Evolutionary conservation across 2,888 invertebrate genomes (phyloP).

Genomic region (Adineta ricciae): DNA sequence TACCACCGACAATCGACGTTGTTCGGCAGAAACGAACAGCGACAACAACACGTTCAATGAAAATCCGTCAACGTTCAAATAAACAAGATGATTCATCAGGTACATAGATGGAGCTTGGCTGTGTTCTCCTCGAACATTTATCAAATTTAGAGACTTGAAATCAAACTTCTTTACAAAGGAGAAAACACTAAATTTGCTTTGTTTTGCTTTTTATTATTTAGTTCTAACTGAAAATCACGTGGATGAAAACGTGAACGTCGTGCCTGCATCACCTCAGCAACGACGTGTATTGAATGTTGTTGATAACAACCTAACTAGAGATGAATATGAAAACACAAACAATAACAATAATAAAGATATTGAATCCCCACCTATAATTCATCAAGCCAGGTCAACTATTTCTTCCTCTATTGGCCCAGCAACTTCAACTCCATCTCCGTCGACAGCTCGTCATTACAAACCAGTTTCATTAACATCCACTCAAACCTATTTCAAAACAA

Average conservation of each 20-base stretch:
- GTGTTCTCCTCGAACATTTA: neutral
- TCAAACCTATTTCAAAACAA: neutral
- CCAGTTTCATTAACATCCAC: neutral
- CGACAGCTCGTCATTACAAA: neutral
- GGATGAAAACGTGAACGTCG: neutral
- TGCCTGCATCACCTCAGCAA: neutral
- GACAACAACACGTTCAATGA: conserved; percentile 10
- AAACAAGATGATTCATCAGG: neutral
- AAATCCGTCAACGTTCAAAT: neutral
- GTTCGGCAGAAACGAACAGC: conserved; percentile 1
- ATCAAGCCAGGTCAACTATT: neutral
- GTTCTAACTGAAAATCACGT: neutral
- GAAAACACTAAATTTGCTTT: neutral
- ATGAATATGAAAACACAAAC: neutral
- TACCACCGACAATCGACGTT: neutral
- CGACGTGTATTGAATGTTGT: neutral
- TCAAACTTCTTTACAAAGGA: neutral
- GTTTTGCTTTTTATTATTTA: neutral
- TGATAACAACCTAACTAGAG: neutral
- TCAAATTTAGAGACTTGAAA: neutral
- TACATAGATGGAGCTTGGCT: neutral
- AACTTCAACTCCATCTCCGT: neutral
- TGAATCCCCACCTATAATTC: neutral
- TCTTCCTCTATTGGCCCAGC: conserved; percentile 16
- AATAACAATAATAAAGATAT: neutral